Conservation (phyloP, 2,888 invertebrate species). For the Anthoptus insignis region DNA sequence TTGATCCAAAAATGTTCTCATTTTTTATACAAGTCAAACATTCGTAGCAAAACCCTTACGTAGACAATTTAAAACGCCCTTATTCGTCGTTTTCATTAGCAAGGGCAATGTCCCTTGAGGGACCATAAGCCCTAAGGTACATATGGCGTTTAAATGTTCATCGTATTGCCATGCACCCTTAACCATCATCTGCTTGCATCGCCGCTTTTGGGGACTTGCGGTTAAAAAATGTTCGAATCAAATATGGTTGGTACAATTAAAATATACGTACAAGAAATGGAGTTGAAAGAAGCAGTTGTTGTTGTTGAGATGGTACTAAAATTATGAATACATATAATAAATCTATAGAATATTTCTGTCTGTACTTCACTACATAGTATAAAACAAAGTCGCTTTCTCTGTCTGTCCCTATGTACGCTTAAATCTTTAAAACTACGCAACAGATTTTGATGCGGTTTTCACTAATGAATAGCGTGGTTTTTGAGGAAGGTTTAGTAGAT, state of each 20-base stretch:
- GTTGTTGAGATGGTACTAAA: no score
- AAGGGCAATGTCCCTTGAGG: constrained; percentile 68
- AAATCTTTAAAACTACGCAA: no score
- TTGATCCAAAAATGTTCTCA: neutral
- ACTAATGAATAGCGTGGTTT: no score
- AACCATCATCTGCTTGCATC: constrained; percentile 45
- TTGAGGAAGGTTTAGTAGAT: no score
- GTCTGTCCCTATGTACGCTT: no score
- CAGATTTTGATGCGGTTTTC: no score
- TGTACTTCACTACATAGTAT: no score
- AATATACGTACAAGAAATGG: no score
- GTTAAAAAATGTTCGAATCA: constrained; percentile 16
- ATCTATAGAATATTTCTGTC: no score
- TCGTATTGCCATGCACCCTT: constrained; percentile 67
- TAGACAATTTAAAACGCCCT: constrained; percentile 44
- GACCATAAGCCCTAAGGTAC: constrained; percentile 72
- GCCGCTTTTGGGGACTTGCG: constrained; percentile 29
- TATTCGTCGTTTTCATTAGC: constrained; percentile 67
- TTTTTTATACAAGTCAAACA: neutral
- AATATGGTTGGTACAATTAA: neutral
- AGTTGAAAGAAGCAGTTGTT: no score
- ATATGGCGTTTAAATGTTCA: constrained; percentile 85
- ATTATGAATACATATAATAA: no score
- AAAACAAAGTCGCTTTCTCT: no score
- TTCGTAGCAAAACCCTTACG: constrained; percentile 21